phyloP scores from a whole-genome alignment of 2,113 vertebrate species.

The Varanus komodoensis region DNA sequence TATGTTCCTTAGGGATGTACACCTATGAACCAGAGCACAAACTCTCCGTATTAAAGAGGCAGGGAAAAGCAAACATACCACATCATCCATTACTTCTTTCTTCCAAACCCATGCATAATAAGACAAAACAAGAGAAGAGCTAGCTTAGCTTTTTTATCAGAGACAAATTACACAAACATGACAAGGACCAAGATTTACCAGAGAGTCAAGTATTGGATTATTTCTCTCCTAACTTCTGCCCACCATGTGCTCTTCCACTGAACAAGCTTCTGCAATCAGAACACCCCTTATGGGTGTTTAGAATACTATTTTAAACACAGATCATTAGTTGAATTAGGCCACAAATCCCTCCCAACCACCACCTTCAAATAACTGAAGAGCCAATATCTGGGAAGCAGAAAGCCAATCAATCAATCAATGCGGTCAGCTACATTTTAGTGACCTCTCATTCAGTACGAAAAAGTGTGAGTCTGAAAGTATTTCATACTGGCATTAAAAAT shows the following conservation, averaged over 20 bases:
- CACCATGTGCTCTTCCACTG: neutral
- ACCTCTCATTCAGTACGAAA: neutral
- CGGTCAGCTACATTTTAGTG: neutral
- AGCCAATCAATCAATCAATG: neutral
- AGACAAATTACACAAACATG: neutral
- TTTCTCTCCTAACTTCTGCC: neutral
- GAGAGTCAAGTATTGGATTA: neutral
- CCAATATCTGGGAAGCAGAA: no score
- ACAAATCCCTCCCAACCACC: neutral
- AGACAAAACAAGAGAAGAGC: neutral
- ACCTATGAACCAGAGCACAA: conserved; percentile 72
- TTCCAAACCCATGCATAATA: neutral
- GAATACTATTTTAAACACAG: neutral
- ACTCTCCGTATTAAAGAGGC: neutral
- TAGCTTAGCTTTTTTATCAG: neutral
- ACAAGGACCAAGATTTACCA: neutral
- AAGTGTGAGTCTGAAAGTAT: neutral
- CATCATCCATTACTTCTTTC: no score
- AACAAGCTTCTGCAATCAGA: neutral
- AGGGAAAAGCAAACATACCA: neutral
- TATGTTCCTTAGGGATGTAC: conserved; percentile 93
- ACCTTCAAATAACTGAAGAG: neutral
- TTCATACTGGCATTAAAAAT: neutral
- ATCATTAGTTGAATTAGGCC: neutral
- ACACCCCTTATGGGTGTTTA: neutral